A percentile compares a stretch with the other conserved stretches of the same genome.
Evolutionary conservation across 2,888 invertebrate genomes (phyloP).

Genomic region (Chelonus formosanus): DNA sequence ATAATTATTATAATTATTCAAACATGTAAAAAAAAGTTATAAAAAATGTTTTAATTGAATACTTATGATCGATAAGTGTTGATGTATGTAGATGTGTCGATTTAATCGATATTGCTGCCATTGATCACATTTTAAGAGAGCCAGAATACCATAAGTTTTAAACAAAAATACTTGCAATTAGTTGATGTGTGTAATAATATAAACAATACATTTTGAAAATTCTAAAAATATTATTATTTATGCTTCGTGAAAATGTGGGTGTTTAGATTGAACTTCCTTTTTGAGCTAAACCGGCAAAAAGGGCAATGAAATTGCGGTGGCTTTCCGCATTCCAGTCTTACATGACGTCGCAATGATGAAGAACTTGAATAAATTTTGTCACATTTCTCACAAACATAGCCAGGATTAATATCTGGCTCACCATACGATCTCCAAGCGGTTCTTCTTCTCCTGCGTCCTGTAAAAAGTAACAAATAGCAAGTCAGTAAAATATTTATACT

Average conservation of each 20-base stretch:
- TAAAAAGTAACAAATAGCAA: background rate
- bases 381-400: constrained; percentile 66
- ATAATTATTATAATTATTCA: no score
- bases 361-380: constrained; percentile 70
- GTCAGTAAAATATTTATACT: background rate
- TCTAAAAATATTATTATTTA: constrained; percentile 15
- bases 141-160: no score
- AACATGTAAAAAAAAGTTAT: no score
- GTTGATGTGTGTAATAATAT: constrained; percentile 7
- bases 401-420: constrained; percentile 8
- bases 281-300: constrained; percentile 59
- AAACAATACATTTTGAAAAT: background rate
- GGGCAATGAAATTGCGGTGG: constrained; percentile 61
- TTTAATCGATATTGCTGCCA: no score
- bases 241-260: constrained; percentile 46
- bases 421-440: background rate
- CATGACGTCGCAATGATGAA: constrained; percentile 66
- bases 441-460: constrained; percentile 19
- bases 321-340: constrained; percentile 62
- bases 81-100: no score
- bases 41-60: no score
- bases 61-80: no score
- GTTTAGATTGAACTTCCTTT: constrained; percentile 60
- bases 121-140: no score
- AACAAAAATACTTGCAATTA: background rate